Percentiles rank a stretch among this genome's conserved stretches.
Conservation (phyloP, 2,888 invertebrate genomes). For the Hypercompe scribonia region DNA sequence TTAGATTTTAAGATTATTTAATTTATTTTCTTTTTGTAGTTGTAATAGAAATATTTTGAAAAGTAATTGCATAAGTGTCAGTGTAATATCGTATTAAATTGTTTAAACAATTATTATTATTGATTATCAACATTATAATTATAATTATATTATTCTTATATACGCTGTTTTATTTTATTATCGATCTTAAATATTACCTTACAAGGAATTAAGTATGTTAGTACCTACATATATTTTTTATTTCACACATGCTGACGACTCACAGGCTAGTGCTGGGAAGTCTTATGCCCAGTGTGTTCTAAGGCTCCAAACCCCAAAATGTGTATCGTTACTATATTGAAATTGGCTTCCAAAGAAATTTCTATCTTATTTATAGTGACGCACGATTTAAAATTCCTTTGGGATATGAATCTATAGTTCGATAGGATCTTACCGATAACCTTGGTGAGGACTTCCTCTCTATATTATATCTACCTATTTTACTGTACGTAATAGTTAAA, state of each 20-base stretch:
- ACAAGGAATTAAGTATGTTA: not conserved
- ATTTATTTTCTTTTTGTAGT: constrained; percentile 3
- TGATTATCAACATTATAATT: constrained; percentile 1
- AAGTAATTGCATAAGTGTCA: not conserved
- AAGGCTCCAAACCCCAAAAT: no score
- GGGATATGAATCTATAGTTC: not conserved
- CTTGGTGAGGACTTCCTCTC: no score
- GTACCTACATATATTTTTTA: no score
- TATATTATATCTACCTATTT: no score
- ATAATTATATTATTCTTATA: not conserved
- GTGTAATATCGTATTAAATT: constrained; percentile 3
- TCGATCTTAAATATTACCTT: no score
- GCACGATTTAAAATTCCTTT: not conserved
- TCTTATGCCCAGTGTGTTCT: no score
- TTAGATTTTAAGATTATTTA: not conserved
- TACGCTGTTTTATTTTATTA: not conserved
- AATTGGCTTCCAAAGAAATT: not conserved
- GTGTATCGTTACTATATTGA: not conserved
- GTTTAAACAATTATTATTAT: not conserved
- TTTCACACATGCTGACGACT: no score
- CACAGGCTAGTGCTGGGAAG: no score
- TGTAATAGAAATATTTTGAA: not conserved
- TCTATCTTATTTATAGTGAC: not conserved
- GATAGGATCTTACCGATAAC: not conserved
- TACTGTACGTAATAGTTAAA: no score